phyloP scores from a whole-genome alignment of 2,888 invertebrate species.

The Hemithea aestivaria region DNA sequence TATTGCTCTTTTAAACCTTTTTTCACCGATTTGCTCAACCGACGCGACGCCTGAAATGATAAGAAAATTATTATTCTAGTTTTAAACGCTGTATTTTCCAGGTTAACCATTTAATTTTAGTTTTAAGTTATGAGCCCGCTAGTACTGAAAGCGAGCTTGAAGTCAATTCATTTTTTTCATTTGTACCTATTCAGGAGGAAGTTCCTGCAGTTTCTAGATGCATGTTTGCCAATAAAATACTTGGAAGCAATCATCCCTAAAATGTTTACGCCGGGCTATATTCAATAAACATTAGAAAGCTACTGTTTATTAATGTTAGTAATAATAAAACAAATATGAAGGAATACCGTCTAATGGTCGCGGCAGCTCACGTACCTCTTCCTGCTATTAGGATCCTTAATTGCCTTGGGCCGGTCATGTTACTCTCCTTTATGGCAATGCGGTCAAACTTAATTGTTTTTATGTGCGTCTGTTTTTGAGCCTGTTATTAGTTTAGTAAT shows the following conservation, averaged over 20 bases:
- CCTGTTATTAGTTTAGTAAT: constrained; percentile 52
- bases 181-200: no score
- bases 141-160: no score
- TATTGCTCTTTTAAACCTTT: no score
- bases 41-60: no score
- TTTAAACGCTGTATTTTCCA: no score
- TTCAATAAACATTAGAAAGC: constrained; percentile 22
- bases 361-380: constrained; percentile 39
- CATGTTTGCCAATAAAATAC: constrained; percentile 1
- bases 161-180: no score
- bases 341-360: constrained; percentile 12
- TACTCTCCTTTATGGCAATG: constrained; percentile 73
- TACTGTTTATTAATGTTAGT: constrained; percentile 2
- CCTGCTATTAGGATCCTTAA: constrained; percentile 74
- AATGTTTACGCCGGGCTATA: constrained; percentile 13
- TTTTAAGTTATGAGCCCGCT: no score
- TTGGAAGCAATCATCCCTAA: constrained; percentile 4
- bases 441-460: constrained; percentile 76
- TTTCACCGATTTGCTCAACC: no score
- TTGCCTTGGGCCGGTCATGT: constrained; percentile 70
- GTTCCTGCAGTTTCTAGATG: constrained; percentile 1
- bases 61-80: no score
- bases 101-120: no score
- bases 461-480: constrained; percentile 73
- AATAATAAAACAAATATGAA: constrained; percentile 9